Base-by-base conservation (phyloP, 2,797 vertebrate genomes). In the Enteromius radiatus region DNA sequence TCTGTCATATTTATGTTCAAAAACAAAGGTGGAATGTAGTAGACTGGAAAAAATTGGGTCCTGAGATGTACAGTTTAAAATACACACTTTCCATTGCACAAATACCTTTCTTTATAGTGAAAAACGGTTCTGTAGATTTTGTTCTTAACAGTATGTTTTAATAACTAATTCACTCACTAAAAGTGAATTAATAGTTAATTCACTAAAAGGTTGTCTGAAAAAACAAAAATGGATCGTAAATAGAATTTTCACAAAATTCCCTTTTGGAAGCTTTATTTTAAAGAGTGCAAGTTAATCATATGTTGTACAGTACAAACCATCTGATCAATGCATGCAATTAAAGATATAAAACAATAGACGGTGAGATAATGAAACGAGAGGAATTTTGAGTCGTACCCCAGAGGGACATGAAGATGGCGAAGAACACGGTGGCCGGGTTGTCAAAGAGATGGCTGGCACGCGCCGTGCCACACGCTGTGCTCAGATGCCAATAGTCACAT, bases 331-430 rank as follows among this genome's bases (percentile, higher is more conserved):
- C 9, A 12, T 21, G 28, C 28, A 38, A 59, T 14, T 33, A 63
- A 73, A 36, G 19, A 4, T 59, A 69, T 76, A 33, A 68, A 52
- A 82, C 49, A 67, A 68, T 33, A 52, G 8, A 49, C 5, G 33
- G 64, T 19, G 7, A 47, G 47, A 59, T 76, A 59, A 82, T 56
- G 8, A 76, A 68, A 43, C 3, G 14, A 28, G 11, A 41, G 43
- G 26, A 23, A 47, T 67, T 71, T 49, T 67, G 14, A 52, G 33
- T 56, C 12, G 3, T 92, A 99, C 98, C 98, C 98, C 98, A 99
- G 65, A 99, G 93, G 84, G 97, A 98, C 98, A 99, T 99, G 88
- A 99, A 99, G 89, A 99, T 92, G 85, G 97, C 96, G 69, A 99
- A 99, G 93, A 99, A 96, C 89, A 99, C 96, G 0, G 98, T 99